Evolutionary conservation across 2,113 vertebrate species (phyloP).

Genomic region (Sinocyclocheilus rhinocerous): DNA sequence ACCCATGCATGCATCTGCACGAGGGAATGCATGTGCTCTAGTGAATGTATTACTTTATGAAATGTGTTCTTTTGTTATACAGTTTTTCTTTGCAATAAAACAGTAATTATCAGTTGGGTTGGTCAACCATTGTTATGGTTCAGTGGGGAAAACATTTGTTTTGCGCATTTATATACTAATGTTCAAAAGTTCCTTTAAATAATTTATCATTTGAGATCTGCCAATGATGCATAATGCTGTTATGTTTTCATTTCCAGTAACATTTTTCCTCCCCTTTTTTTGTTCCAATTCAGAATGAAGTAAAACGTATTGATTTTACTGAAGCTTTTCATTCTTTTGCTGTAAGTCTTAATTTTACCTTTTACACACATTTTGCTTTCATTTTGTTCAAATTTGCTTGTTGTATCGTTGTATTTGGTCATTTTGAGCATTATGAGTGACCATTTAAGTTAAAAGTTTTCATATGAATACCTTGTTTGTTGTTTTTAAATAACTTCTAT

Average conservation of each 20-base stretch:
- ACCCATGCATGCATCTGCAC: constrained; percentile 28
- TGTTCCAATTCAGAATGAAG: constrained; percentile 81
- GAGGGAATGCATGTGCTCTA: constrained; percentile 37
- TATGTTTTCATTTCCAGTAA: constrained; percentile 69
- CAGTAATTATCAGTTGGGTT: background rate
- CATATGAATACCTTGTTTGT: background rate
- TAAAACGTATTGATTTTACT: constrained; percentile 85
- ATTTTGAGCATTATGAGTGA: background rate
- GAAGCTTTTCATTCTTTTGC: constrained; percentile 85
- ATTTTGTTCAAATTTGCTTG: constrained; percentile 54
- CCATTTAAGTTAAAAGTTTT: background rate
- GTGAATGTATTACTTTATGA: constrained; percentile 37
- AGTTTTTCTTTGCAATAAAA: background rate
- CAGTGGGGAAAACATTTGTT: background rate
- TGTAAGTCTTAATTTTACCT: constrained; percentile 81
- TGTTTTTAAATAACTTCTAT: background rate
- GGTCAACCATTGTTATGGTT: background rate
- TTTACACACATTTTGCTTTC: constrained; percentile 66
- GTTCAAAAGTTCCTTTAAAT: background rate
- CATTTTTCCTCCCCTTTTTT: constrained; percentile 67
- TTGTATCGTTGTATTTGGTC: constrained; percentile 33
- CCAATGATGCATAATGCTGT: constrained; percentile 61
- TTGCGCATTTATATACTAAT: constrained; percentile 24
- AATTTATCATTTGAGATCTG: background rate
- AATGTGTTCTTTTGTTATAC: background rate